These are phyloP conservation scores for Glaucomys volans DNA, from an alignment of 2,113 vertebrate species.

Conservation along the genomic window DNA sequence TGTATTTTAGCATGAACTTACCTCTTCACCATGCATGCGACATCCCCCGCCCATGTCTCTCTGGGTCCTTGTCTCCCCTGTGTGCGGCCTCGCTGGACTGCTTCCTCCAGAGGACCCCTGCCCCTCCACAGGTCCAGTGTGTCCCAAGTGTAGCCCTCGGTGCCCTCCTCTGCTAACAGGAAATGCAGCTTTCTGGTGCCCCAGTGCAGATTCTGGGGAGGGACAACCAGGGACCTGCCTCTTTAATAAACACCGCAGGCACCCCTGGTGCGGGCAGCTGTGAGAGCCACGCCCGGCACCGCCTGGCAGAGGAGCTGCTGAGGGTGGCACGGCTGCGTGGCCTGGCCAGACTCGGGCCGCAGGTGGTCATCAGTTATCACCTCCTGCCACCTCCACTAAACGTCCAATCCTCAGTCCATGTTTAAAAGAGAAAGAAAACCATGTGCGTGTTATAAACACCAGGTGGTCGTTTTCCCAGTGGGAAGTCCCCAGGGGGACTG, in stretches of 20 bases:
- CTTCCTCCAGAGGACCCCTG: background rate
- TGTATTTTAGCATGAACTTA: too few species aligned
- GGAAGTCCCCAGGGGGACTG: background rate
- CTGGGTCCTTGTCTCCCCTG: rapidly evolving
- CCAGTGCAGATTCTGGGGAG: background rate
- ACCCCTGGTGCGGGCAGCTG: rapidly evolving
- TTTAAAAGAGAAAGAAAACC: background rate
- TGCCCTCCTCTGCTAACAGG: too few species aligned
- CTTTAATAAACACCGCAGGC: background rate
- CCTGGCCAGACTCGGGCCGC: too few species aligned
- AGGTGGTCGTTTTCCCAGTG: background rate
- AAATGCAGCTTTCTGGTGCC: background rate
- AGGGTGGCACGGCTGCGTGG: rapidly evolving
- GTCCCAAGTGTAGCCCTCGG: background rate
- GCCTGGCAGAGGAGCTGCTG: too few species aligned
- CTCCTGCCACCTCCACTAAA: background rate
- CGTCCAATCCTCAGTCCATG: background rate
- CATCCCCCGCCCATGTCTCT: rapidly evolving
- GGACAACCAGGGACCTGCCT: background rate
- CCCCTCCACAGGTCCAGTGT: too few species aligned
- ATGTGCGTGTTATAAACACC: rapidly evolving
- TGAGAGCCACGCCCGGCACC: background rate
- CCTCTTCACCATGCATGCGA: too few species aligned
- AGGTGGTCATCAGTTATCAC: rapidly evolving
- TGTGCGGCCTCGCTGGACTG: too few species aligned